Percentiles rank a stretch among this genome's conserved stretches.
Evolutionary conservation across 2,888 invertebrate genomes (phyloP).

Genomic region (Orthosia cruda): DNA sequence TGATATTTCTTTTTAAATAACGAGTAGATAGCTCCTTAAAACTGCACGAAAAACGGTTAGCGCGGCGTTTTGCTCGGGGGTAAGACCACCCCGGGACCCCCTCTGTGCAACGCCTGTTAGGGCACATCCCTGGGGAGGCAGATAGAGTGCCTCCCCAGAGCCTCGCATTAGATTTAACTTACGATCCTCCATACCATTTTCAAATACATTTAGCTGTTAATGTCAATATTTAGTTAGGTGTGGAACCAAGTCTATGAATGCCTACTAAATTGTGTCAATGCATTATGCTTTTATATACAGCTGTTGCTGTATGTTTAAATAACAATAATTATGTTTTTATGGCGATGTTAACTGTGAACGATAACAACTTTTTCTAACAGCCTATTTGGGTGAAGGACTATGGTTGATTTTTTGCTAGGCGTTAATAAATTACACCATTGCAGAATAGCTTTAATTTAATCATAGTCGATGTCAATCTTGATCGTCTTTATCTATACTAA

Average conservation of each 20-base stretch:
- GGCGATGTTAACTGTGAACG: neutral
- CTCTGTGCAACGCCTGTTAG: too few species aligned
- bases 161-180: neutral
- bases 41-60: too few species aligned
- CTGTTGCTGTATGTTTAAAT: conserved; percentile 1
- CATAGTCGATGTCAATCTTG: too few species aligned
- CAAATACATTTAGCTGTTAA: neutral
- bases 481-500: too few species aligned
- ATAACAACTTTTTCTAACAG: conserved; percentile 17
- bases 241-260: neutral
- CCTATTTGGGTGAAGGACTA: conserved; percentile 24
- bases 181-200: neutral
- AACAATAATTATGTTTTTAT: conserved; percentile 1
- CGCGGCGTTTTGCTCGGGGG: too few species aligned
- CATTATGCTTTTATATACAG: neutral
- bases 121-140: too few species aligned
- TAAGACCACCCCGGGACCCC: too few species aligned
- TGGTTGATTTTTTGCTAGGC: neutral
- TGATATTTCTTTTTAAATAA: too few species aligned
- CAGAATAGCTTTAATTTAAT: neutral
- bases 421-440: neutral
- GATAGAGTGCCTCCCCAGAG: too few species aligned
- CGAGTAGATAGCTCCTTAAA: too few species aligned
- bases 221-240: neutral
- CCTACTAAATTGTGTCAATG: neutral